Evolutionary conservation across 2,888 invertebrate genomes (phyloP), one percentile per base, ranked within the genome.

Genomic region (Cheilosia scutellata): DNA sequence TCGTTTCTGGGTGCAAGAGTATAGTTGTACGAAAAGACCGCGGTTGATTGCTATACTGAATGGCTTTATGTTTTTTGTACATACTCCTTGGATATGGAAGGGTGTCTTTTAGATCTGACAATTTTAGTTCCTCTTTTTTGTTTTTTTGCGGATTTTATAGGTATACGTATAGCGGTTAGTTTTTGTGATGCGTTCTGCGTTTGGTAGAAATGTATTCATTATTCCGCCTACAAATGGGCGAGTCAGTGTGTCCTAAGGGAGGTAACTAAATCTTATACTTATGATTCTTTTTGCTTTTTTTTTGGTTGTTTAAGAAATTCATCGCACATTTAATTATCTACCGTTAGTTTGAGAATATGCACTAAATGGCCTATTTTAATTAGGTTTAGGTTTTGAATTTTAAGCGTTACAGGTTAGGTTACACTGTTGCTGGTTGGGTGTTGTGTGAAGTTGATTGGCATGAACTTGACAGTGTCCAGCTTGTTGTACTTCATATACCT

Each of bases 221-320:
- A 83, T 78, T 74, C 83, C 78, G 83, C 83, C 83, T 78, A 83
- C 83, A 74, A 78, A 78, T 66, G 51, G 57, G 40, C 60, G 60
- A 68, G 57, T 42, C 72, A 66, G 49, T 57, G 55, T 42, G 47
- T 44, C 66, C 42, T 11, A 29, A 72, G 72, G 78, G 83, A 78
- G 79, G 83, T 44, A 44, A 16, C 44, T 44, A n/a, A 6, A 1
- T 4, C 37, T 11, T 37, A 72, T 77, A 82, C 82, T 72, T 71
- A 53, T 77, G 58, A 11, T 58, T 27, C 27, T 27, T 13, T 27
- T 37, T 25, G 33, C n/a, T n/a, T n/a, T n/a, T n/a, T n/a, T 27
- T 53, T 62, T 27, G 63, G 44, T 72, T 58, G 7, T 27, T 74
- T 11, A 53, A 37, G 42, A 44, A 68, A 60, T 60, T 42, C 42